Evolutionary conservation across 2,113 vertebrate genomes (phyloP).

Genomic region (Prunella fulvescens): DNA sequence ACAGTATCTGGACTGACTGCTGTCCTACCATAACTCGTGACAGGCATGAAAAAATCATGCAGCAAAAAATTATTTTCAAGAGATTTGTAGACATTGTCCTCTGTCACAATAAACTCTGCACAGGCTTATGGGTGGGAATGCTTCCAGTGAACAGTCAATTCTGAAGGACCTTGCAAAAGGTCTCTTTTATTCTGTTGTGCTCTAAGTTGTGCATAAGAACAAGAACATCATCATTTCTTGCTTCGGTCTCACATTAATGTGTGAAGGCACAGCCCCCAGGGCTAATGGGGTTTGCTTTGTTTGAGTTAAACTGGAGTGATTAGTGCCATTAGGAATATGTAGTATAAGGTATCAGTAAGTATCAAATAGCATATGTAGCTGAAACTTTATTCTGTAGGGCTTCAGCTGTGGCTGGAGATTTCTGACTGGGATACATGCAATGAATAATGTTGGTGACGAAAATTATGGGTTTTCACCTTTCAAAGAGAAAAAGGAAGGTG

Average conservation of each 20-base stretch:
- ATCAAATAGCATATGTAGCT: not conserved
- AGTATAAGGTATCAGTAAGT: not conserved
- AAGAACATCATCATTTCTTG: not conserved
- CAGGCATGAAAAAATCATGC: not conserved
- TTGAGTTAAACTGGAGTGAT: not conserved
- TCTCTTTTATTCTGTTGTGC: not conserved
- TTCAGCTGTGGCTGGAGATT: not conserved
- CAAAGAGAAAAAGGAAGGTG: not conserved
- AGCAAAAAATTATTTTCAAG: not conserved
- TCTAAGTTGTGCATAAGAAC: not conserved
- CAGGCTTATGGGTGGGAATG: not conserved
- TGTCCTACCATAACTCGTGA: not conserved
- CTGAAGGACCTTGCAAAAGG: not conserved
- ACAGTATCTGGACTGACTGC: not conserved
- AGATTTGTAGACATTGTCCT: not conserved
- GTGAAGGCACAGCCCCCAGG: not conserved
- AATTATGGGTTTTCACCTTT: not conserved
- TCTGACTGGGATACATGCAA: not conserved
- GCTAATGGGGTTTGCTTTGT: not conserved
- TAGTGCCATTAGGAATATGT: not conserved
- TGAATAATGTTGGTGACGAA: not conserved
- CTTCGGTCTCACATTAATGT: not conserved
- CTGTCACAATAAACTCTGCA: not conserved
- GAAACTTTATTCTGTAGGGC: not conserved
- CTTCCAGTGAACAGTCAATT: constrained; percentile 4